A percentile compares a stretch with the other conserved stretches of the same genome.
Evolutionary conservation across 2,797 vertebrate species (phyloP).

Genomic region (Poeciliopsis turneri): DNA sequence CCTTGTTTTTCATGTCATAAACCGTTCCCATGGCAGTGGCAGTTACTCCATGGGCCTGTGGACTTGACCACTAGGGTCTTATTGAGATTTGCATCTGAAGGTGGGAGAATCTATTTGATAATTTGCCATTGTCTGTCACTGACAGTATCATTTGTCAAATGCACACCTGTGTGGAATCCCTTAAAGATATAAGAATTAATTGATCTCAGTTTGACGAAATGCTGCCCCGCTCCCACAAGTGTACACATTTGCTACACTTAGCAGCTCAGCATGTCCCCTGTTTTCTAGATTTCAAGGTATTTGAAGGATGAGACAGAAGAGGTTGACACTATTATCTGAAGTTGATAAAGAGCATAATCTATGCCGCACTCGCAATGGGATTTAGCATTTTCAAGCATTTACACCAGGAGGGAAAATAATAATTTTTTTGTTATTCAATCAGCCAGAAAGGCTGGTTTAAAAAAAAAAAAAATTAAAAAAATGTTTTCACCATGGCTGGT

Average conservation of each 20-base stretch:
- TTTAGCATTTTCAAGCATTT: conserved; percentile 16
- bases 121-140: conserved; percentile 20
- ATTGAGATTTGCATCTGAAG: conserved; percentile 50
- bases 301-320: conserved; percentile 44
- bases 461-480: not conserved
- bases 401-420: not conserved
- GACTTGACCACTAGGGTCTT: conserved; percentile 68
- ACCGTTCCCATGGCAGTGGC: conserved; percentile 71
- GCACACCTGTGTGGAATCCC: conserved; percentile 18
- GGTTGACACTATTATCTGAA: not conserved
- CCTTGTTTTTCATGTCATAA: conserved; percentile 77
- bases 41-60: conserved; percentile 58
- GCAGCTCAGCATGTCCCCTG: conserved; percentile 17
- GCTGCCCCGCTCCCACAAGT: not conserved
- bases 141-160: conserved; percentile 16
- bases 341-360: conserved; percentile 63
- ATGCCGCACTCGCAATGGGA: conserved; percentile 52
- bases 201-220: conserved; percentile 18
- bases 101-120: conserved; percentile 40
- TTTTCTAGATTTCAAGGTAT: conserved; percentile 43
- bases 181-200: conserved; percentile 1
- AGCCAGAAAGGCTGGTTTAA: no score
- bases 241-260: conserved; percentile 1
- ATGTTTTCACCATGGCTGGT: no score
- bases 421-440: no score